phyloP scores from a whole-genome alignment of 2,888 invertebrate species.

The Gandaritis pyraliata region DNA sequence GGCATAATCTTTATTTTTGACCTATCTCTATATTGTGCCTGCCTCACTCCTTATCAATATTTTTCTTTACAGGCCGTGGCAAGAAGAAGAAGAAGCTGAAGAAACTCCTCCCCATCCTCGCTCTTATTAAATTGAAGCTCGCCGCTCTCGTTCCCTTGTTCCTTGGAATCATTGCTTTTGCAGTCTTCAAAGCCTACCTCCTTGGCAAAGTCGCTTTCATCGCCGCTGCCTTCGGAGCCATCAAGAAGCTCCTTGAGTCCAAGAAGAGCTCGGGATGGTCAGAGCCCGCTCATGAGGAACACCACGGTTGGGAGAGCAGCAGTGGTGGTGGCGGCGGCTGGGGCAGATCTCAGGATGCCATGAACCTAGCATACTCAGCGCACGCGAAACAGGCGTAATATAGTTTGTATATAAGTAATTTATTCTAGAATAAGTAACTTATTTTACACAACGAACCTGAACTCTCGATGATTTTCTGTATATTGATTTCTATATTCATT shows the following conservation, averaged over 20 bases:
- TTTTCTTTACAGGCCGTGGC: conserved; percentile 85
- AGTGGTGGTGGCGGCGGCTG: conserved; percentile 76
- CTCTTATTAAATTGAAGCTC: conserved; percentile 91
- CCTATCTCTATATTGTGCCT: background rate
- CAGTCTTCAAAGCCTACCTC: conserved; percentile 93
- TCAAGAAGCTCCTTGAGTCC: conserved; percentile 88
- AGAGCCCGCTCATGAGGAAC: conserved; percentile 86
- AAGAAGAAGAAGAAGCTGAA: conserved; percentile 93
- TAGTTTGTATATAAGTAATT: conserved; percentile 53
- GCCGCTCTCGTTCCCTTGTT: conserved; percentile 90
- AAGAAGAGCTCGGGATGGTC: conserved; percentile 90
- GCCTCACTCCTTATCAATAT: background rate
- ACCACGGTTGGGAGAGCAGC: conserved; percentile 78
- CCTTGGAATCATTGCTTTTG: conserved; percentile 89
- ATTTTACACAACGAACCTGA: conserved; percentile 46
- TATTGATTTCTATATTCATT: conserved; percentile 21
- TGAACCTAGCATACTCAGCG: conserved; percentile 88
- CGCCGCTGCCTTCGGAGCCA: conserved; percentile 88
- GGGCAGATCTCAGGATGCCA: conserved; percentile 87
- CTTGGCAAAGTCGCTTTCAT: conserved; percentile 93
- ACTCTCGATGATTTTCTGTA: conserved; percentile 40
- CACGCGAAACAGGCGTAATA: conserved; percentile 76
- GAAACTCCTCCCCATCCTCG: conserved; percentile 89
- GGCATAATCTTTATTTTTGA: background rate
- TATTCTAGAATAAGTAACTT: conserved; percentile 54